Conservation (phyloP, 2,797 vertebrate genomes). For the Sebastes umbrosus region DNA sequence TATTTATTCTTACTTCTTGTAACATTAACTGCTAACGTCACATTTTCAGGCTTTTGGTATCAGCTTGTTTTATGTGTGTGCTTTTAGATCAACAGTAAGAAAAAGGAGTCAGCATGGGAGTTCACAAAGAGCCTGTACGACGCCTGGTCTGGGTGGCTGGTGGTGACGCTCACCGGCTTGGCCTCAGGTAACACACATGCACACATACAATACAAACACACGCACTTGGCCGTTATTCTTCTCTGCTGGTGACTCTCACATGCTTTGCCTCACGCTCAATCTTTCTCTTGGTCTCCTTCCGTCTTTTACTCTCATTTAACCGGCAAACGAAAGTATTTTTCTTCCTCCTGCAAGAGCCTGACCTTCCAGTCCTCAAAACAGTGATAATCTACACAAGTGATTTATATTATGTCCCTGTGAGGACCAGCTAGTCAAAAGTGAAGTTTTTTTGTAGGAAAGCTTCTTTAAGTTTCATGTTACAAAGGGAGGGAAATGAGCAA, state of each 20-base stretch:
- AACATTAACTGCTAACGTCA: too few species aligned
- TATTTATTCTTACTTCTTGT: not conserved
- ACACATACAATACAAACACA: not conserved
- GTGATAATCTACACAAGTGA: not conserved
- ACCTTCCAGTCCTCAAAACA: not conserved
- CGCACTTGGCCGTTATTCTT: constrained; percentile 2
- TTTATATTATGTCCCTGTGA: not conserved
- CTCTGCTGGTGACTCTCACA: constrained; percentile 44
- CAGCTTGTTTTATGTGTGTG: not conserved
- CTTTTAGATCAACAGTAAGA: constrained; percentile 96
- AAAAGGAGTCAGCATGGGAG: constrained; percentile 98
- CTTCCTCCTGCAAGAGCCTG: not conserved
- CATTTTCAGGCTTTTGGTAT: too few species aligned
- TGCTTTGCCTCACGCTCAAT: constrained; percentile 46
- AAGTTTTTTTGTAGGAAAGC: not conserved
- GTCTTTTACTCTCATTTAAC: constrained; percentile 5
- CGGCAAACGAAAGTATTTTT: not conserved
- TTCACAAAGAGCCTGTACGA: constrained; percentile 97
- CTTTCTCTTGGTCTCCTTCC: not conserved
- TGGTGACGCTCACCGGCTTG: constrained; percentile 96
- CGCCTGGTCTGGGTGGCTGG: constrained; percentile 98
- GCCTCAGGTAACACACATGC: constrained; percentile 88
- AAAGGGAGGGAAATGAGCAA: not conserved
- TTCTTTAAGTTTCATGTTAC: not conserved
- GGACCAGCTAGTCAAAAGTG: not conserved